Conservation (phyloP, 2,113 vertebrate species). For the Ceyx cyanopectus region DNA sequence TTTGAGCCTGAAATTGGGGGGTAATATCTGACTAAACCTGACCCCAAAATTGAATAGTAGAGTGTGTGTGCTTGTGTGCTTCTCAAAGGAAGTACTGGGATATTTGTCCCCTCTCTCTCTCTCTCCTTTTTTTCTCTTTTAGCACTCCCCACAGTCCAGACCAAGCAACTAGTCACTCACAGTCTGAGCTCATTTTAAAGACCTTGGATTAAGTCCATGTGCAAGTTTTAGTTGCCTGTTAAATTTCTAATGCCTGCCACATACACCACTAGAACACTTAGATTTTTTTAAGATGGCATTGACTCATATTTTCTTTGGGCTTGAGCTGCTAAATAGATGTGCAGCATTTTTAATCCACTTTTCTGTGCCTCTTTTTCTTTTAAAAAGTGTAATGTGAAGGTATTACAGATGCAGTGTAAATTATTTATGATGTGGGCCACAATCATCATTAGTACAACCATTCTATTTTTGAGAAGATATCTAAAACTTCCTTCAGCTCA, state of each 20-base stretch:
- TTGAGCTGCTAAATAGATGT: constrained; percentile 19
- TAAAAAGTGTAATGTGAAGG: background rate
- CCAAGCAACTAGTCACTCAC: constrained; percentile 55
- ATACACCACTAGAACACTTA: constrained; percentile 52
- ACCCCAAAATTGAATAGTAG: constrained; percentile 56
- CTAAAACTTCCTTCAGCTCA: background rate
- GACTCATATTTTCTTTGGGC: constrained; percentile 34
- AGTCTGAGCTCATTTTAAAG: constrained; percentile 73
- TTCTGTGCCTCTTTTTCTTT: background rate
- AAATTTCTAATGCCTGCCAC: constrained; percentile 68
- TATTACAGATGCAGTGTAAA: background rate
- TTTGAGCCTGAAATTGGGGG: constrained; percentile 68
- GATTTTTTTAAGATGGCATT: constrained; percentile 42
- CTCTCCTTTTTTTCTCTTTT: background rate
- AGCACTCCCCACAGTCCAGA: constrained; percentile 46
- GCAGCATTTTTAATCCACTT: constrained; percentile 1
- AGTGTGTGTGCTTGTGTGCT: background rate
- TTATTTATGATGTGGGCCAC: background rate
- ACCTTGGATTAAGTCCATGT: constrained; percentile 67
- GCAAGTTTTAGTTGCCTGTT: constrained; percentile 65
- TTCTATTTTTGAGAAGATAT: background rate
- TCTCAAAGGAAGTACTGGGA: constrained; percentile 11
- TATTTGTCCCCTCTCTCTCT: background rate
- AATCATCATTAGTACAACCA: background rate
- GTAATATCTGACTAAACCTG: constrained; percentile 65